Percentiles rank a stretch among this genome's conserved stretches.
These are phyloP conservation scores for Saxidomus purpurata DNA, from an alignment of 1,140 invertebrate species.

Conservation along the genomic window DNA sequence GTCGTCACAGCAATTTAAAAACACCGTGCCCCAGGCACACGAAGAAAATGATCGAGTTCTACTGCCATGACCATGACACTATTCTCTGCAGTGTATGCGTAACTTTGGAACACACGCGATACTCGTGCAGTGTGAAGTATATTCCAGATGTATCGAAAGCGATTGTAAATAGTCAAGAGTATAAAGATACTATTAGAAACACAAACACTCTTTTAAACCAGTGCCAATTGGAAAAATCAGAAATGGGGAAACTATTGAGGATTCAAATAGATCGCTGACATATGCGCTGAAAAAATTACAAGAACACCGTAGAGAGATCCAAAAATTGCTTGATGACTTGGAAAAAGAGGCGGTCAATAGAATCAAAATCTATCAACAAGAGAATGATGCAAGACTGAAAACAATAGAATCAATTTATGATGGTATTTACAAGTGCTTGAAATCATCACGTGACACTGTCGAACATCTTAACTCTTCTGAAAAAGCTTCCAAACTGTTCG, in stretches of 20 bases:
- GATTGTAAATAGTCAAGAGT: not conserved
- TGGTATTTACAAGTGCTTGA: not conserved
- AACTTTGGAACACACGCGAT: not conserved
- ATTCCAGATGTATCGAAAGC: not conserved
- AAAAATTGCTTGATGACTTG: not conserved
- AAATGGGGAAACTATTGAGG: not conserved
- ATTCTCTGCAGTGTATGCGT: not conserved
- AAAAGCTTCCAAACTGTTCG: not conserved
- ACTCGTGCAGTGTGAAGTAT: not conserved
- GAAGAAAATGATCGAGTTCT: too few relatives aligned
- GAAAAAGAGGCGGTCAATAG: not conserved
- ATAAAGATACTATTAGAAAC: not conserved
- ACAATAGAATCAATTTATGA: not conserved
- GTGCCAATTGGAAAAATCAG: not conserved
- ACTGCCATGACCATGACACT: not conserved
- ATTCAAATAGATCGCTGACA: not conserved
- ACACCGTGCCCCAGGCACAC: not conserved
- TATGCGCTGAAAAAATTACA: not conserved
- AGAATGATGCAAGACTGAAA: not conserved
- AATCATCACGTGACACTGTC: not conserved
- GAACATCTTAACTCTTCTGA: not conserved
- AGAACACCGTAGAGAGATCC: not conserved
- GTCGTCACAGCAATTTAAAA: not conserved
- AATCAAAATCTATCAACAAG: not conserved
- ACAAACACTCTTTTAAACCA: not conserved